Evolutionary conservation across 2,888 invertebrate genomes (phyloP), one percentile per base, ranked within the genome.

Genomic region (Leptinotarsa juncta): DNA sequence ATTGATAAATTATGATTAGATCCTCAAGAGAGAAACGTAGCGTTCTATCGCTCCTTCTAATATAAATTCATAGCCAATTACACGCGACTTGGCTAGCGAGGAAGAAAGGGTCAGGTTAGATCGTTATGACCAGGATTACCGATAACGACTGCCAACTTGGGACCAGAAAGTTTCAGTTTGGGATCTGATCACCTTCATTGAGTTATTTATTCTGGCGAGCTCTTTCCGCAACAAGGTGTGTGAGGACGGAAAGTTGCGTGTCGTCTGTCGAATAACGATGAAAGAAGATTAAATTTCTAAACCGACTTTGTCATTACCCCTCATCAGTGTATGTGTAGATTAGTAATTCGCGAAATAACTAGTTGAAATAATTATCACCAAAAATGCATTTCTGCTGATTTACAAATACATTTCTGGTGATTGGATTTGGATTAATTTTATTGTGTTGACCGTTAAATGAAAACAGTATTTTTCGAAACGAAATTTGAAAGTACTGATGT

Each of bases 61-160:
- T 83, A 83, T 81, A 83, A 83, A 83, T 83, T 83, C 83, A 82
- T 82, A 80, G 82, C 80, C 81, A 82, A 83, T 83, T 83, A 83
- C 80, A 78, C 73, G 72, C 74, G 67, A 74, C 67, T 67, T 67
- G 67, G 60, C 55, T 60, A 42, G 57, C 73, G 81, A 42, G 81
- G 75, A 72, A 73, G 75, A 77, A 77, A 80, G 67, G 77, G 70
- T 74, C 76, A 72, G 70, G 74, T 71, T 71, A 77, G 73, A 76
- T 79, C 81, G 81, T 83, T 83, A 83, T 82, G 79, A 81, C 81
- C 78, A 70, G 83, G 83, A 84, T 84, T 84, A 84, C 82, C 75
- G 72, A 77, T 83, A 83, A 84, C 81, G 82, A 82, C 81, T 76
- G 81, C 82, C 78, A 80, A 81, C 81, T 81, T 80, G 78, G 81